Evolutionary conservation across 1,140 invertebrate genomes (phyloP), one percentile per base, ranked within the genome.

Genomic region (Galleria mellonella): DNA sequence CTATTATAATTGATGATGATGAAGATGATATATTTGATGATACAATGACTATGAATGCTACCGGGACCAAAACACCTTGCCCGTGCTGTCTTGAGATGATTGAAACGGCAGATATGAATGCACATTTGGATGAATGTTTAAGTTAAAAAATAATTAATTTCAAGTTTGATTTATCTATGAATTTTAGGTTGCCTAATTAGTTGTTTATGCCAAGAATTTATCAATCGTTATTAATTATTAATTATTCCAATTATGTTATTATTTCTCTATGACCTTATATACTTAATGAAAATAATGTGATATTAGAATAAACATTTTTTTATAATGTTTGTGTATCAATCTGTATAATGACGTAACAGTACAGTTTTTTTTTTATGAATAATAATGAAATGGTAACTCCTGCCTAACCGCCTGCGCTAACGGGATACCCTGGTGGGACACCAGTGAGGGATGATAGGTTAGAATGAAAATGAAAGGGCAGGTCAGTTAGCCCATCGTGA

Each of bases 31-130:
- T 61, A 33, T 68, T 69, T 32, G 77, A 86, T 68, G 83, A 83
- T 46, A 53, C 61, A 0, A 41, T 62, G 32, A 65, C 52, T 4
- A 40, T 77, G 0, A 85, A 86, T 57, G 69, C 62, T 0, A 82
- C 71, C 11, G 83, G 83, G n/a, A 86, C 83, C 8, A 87, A 84
- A 58, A 46, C 55, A 0, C 79, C 84, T 7, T 87, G 83, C 43
- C 83, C 84, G 0, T 82, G 75, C 50, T 87, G 86, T 44, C 59
- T 83, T 0, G 47, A 68, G 46, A 83, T 87, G 72, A 38, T 86
- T 23, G 86, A 87, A 58, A 53, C 70, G 49, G 43, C 33, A 15
- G 56, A 72, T 30, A 87, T 87, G 76, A 86, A 84, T 55, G 35
- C 51, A 13, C 83, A 87, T 70, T 68, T 87, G 32, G 77, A 86